Percentiles rank a stretch among this genome's conserved stretches.
These are phyloP conservation scores for Empis livida DNA, from an alignment of 2,888 invertebrate genomes.

Conservation along the genomic window DNA sequence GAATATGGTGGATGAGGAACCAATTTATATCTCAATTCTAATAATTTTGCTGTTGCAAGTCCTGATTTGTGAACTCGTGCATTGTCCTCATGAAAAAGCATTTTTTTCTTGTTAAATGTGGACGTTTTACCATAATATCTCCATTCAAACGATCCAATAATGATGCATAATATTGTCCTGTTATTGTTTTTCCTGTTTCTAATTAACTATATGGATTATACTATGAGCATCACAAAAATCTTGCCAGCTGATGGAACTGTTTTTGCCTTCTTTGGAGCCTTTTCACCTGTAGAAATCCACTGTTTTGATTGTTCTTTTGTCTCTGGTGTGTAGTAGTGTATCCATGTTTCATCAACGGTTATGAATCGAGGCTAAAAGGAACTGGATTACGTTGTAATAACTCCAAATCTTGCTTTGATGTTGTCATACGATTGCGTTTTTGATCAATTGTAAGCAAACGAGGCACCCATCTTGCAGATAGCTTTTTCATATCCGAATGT, in stretches of 20 bases:
- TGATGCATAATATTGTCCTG: slow-evolving; percentile 3
- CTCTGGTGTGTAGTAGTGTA: slow-evolving; percentile 22
- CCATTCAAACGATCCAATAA: background rate
- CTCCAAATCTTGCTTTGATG: slow-evolving; percentile 20
- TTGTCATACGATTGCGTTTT: slow-evolving; percentile 17
- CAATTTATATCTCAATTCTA: no score
- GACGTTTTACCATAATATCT: no score
- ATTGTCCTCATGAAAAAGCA: no score
- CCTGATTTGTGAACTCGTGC: no score
- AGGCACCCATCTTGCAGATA: slow-evolving; percentile 24
- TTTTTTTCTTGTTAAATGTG: no score
- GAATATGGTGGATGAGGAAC: no score
- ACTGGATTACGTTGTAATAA: slow-evolving; percentile 20
- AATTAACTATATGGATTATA: slow-evolving; percentile 5
- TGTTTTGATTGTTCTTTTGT: slow-evolving; percentile 15
- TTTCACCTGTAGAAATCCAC: slow-evolving; percentile 2
- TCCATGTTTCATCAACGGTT: slow-evolving; percentile 28
- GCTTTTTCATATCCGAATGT: slow-evolving; percentile 21
- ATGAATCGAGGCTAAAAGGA: slow-evolving; percentile 23
- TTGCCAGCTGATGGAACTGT: slow-evolving; percentile 2
- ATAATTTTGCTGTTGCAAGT: no score
- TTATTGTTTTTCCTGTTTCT: slow-evolving; percentile 6
- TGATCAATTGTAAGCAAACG: slow-evolving; percentile 22
- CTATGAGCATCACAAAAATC: slow-evolving; percentile 5
- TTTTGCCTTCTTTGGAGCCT: slow-evolving; percentile 3